Conservation (phyloP, 92 coral and sea anemone genomes). For the Siderastrea radians region DNA sequence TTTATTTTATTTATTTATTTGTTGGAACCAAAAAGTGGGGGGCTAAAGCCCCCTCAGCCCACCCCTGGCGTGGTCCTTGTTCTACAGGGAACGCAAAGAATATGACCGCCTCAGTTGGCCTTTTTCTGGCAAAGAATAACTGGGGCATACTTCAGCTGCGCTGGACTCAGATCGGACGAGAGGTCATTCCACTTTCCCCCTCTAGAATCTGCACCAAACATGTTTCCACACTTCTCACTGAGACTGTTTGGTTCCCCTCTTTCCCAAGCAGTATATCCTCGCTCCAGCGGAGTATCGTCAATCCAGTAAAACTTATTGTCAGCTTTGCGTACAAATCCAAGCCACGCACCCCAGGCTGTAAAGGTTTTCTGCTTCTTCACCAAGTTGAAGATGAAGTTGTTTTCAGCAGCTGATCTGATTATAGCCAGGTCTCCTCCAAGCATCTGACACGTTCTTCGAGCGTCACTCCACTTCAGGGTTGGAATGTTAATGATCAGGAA, state of each 20-base stretch:
- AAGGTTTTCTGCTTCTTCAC: not conserved
- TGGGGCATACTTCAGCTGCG: conserved; percentile 1
- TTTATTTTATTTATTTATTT: no score
- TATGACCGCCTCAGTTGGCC: not conserved
- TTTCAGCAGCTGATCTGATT: conserved; percentile 9
- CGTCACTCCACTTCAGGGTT: conserved; percentile 12
- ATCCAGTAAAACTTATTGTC: conserved; percentile 36
- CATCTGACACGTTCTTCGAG: conserved; percentile 28
- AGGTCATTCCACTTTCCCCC: no score
- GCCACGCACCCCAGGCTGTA: not conserved
- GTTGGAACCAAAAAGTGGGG: no score
- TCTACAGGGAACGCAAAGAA: no score
- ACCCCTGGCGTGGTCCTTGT: no score
- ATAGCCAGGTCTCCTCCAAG: conserved; percentile 23
- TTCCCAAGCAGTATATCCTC: not conserved
- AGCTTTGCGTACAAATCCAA: not conserved
- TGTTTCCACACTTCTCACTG: no score
- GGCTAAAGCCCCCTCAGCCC: no score
- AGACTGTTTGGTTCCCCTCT: conserved; percentile 11
- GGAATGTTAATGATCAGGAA: conserved; percentile 26
- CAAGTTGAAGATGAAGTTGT: not conserved
- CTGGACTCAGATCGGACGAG: not conserved
- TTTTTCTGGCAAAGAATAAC: conserved; percentile 24
- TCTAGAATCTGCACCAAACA: no score
- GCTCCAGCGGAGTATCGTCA: conserved; percentile 12